A percentile compares a stretch with the other conserved stretches of the same genome.
phyloP scores from a whole-genome alignment of 2,113 vertebrate species.

The Panthera leo region DNA sequence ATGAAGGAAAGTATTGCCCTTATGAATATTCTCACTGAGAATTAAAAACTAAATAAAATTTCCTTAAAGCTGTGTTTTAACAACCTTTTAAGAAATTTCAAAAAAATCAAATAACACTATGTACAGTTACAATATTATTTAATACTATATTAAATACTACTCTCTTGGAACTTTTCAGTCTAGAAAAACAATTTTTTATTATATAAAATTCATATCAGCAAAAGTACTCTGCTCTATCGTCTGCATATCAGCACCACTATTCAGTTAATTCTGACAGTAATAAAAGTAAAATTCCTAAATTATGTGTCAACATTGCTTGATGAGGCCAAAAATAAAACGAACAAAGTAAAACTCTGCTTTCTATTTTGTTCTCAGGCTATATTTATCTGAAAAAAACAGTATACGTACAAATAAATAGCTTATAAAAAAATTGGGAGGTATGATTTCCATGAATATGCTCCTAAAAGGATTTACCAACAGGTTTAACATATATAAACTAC shows the following conservation, averaged over 20 bases:
- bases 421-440: not conserved
- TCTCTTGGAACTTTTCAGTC: not conserved
- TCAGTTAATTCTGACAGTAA: conserved; percentile 43
- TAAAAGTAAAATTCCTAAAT: conserved; percentile 26
- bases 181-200: not conserved
- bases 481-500: conserved; percentile 4
- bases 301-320: not conserved
- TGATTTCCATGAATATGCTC: not conserved
- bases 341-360: conserved; percentile 12
- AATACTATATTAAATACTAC: not conserved
- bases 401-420: not conserved
- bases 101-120: not conserved
- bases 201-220: not conserved
- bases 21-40: not conserved
- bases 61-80: conserved; percentile 40
- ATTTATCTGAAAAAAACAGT: conserved; percentile 42
- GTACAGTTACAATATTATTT: conserved; percentile 17
- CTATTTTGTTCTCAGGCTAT: not conserved
- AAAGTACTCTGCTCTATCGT: not conserved
- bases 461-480: not conserved
- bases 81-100: not conserved
- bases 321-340: conserved; percentile 27
- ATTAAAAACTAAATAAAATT: conserved; percentile 20
- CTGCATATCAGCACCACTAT: not conserved
- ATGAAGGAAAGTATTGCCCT: not conserved